Percentiles rank a stretch among this genome's conserved stretches.
These are phyloP conservation scores for Neopelma chrysocephalum DNA, from an alignment of 2,797 vertebrate species.

Conservation along the genomic window DNA sequence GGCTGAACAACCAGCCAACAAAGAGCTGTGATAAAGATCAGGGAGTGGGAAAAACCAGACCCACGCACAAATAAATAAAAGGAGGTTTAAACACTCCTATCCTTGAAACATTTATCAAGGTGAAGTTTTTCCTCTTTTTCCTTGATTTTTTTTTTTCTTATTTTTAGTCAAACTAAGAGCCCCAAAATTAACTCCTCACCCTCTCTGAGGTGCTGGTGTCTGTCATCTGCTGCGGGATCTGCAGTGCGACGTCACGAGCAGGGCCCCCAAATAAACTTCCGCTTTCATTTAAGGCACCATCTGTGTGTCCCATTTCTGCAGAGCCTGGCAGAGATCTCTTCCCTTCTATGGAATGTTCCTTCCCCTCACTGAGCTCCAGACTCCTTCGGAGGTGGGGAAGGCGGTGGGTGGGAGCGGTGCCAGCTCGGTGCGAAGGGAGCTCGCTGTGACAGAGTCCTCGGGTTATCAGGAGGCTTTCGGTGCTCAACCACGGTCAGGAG, in stretches of 20 bases:
- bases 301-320: conserved; percentile 65
- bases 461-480: neutral
- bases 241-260: neutral
- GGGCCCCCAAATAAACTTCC: conserved; percentile 64
- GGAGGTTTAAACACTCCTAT: neutral
- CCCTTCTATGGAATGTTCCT: conserved; percentile 64
- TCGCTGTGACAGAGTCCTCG: rapidly evolving
- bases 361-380: neutral
- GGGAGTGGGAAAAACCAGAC: neutral
- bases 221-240: conserved; percentile 33
- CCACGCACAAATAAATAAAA: neutral
- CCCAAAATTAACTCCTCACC: neutral
- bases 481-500: neutral
- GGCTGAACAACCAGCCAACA: neutral
- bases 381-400: conserved; percentile 16
- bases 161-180: neutral
- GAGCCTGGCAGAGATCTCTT: neutral
- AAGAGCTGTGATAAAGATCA: neutral
- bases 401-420: neutral
- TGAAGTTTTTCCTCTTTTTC: neutral
- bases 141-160: neutral
- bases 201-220: neutral
- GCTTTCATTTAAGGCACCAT: conserved; percentile 48
- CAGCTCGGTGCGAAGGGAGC: neutral
- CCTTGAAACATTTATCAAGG: neutral